Conservation (phyloP, 2,797 vertebrate genomes). For the Chiroxiphia lanceolata region DNA sequence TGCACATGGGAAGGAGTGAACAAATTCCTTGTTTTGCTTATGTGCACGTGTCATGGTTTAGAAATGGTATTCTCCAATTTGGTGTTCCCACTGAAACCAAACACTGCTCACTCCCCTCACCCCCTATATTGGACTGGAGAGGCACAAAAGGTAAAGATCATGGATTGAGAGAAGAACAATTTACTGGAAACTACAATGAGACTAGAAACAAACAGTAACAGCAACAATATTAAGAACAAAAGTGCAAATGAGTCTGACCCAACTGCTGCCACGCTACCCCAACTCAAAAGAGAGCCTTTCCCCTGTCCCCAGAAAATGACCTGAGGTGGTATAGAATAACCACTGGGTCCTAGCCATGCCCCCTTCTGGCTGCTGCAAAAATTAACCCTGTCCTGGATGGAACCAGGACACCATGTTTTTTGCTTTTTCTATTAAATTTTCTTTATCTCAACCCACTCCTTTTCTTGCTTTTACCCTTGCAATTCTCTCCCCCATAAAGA, state of each 20-base stretch:
- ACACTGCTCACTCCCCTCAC: accelerated
- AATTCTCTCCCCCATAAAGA: neutral
- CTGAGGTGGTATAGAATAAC: neutral
- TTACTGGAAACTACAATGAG: neutral
- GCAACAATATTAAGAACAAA: neutral
- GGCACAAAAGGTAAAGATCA: neutral
- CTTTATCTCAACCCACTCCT: accelerated
- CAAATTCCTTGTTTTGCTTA: neutral
- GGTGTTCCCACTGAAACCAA: neutral
- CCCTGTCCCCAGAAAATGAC: neutral
- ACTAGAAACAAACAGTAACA: neutral
- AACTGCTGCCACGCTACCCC: accelerated
- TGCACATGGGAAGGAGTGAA: neutral
- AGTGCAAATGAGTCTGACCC: accelerated
- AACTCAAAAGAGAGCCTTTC: neutral
- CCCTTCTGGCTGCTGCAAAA: neutral
- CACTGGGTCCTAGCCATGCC: neutral
- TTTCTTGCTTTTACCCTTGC: neutral
- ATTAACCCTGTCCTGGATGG: neutral
- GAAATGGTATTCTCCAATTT: neutral
- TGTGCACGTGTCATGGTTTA: accelerated
- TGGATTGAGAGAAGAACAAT: neutral
- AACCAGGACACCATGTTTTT: neutral
- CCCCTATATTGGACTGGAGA: neutral
- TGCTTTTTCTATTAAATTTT: neutral